Evolutionary conservation across 2,113 vertebrate species (phyloP), one percentile per base, ranked within the genome.

Genomic region (Syngnathus scovelli): DNA sequence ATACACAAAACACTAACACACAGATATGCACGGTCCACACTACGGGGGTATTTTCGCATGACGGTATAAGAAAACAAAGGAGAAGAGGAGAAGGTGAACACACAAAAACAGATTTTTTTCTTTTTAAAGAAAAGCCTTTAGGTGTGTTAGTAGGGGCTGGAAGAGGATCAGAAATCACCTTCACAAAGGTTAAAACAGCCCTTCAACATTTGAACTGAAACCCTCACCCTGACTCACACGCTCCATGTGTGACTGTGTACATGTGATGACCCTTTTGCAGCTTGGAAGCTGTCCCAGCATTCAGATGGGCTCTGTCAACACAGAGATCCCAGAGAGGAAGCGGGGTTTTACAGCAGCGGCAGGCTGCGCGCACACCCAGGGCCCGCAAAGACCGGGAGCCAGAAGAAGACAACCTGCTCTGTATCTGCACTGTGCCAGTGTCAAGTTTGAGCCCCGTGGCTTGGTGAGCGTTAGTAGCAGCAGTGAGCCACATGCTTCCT

Each of bases 281-380:
- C 81, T 77, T 89, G 90, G 89, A 89, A 83, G 83, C 85, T 89
- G 86, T 90, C 90, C 87, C 88, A 81, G 83, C 87, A 81, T 79
- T 83, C 86, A 91, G 88, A 91, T 91, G 89, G 86, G 88, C 89
- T 90, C 89, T 89, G 90, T 91, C 90, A 91, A 90, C 89, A 90
- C 81, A 68, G 72, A 83, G 88, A 90, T 89, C 89, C 87, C 87
- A 87, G 84, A 83, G 79, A 91, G 89, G 88, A 90, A 92, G 83
- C 84, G 81, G 74, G 86, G 83, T 87, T 91, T 90, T 89, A 87
- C 79, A 83, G 83, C 85, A 84, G 61, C 61, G 21, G 87, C 80
- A 83, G 81, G 85, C 87, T 83, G 83, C 80, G 81, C 80, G 83
- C 83, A 85, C 82, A 83, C 85, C 75, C 82, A 82, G 87, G 75